These are phyloP conservation scores for Porites lobata DNA, from an alignment of 92 coral and sea anemone genomes.

Conservation along the genomic window DNA sequence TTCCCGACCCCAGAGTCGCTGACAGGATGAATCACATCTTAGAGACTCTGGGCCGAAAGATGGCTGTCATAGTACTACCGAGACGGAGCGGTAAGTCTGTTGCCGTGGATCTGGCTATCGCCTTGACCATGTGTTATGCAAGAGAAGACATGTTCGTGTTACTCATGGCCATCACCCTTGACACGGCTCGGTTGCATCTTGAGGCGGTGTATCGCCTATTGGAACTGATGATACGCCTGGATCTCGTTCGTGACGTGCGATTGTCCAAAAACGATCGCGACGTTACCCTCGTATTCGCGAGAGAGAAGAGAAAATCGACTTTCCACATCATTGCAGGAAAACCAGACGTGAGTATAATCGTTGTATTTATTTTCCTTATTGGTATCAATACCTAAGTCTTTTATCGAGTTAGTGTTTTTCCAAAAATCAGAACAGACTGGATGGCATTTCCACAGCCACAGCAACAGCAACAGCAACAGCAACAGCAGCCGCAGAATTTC, in stretches of 20 bases:
- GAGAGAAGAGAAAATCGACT: background rate
- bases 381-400: background rate
- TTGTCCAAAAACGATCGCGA: constrained; percentile 3
- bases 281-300: background rate
- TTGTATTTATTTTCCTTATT: background rate
- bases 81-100: constrained; percentile 34
- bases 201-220: constrained; percentile 1
- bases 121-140: constrained; percentile 17
- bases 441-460: background rate
- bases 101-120: constrained; percentile 18
- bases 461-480: background rate
- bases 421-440: background rate
- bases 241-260: background rate
- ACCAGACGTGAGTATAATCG: constrained; percentile 30
- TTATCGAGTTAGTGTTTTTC: background rate
- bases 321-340: constrained; percentile 33
- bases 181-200: constrained; percentile 13
- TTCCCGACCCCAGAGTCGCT: too few relatives aligned
- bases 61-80: constrained; percentile 20
- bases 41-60: background rate
- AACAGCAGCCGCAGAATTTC: background rate
- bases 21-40: too few relatives aligned
- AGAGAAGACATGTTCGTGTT: constrained; percentile 11
- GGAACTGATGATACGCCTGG: background rate
- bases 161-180: constrained; percentile 14